Base-by-base conservation (phyloP, 2,113 vertebrate genomes). In the Callipepla californica region DNA sequence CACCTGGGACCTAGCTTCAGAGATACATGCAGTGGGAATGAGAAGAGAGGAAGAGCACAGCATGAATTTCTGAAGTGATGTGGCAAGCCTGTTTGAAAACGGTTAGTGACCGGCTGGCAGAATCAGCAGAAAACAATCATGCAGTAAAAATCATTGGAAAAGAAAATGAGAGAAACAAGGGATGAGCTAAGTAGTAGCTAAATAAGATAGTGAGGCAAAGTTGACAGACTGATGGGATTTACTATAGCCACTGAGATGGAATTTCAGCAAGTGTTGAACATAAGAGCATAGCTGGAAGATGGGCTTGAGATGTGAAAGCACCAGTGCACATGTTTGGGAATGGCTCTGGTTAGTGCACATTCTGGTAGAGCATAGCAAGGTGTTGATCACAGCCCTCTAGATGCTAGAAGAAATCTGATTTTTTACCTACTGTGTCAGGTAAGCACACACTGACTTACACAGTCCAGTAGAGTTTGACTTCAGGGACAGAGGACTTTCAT, bases 101-200 rank as follows among this genome's bases (percentile, higher is more conserved):
- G 62, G 28, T 36, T 78, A 93, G 76, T 42, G 36, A 58, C 42
- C 0, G 4, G 38, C 59, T 92, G 81, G 38, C 72, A 87, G 59
- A 93, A 93, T 87, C 74, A 93, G 36, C 70, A 80, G 89, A 78
- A 94, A 92, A 90, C 84, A 85, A 85, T 95, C 84, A 63, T 55
- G 32, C 78, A 80, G 25, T 28, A 75, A 89, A 34, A 34, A 58
- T 76, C 70, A 70, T 3, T 36, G 81, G 75, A 77, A 74, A 93
- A 91, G 74, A 76, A 95, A 93, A 93, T 84, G n/a, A 85, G 34
- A 85, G 45, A 42, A 95, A 87, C 53, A 59, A 82, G 9, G 16
- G 14, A 55, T 19, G 2, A 77, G 34, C 28, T 73, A 82, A 95
- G 77, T 62, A 85, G 62, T 22, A 79, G 63, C 28, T 93, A 73